Base-by-base conservation (phyloP, 2,888 invertebrate genomes). In the Drosophila nigritarsus region DNA sequence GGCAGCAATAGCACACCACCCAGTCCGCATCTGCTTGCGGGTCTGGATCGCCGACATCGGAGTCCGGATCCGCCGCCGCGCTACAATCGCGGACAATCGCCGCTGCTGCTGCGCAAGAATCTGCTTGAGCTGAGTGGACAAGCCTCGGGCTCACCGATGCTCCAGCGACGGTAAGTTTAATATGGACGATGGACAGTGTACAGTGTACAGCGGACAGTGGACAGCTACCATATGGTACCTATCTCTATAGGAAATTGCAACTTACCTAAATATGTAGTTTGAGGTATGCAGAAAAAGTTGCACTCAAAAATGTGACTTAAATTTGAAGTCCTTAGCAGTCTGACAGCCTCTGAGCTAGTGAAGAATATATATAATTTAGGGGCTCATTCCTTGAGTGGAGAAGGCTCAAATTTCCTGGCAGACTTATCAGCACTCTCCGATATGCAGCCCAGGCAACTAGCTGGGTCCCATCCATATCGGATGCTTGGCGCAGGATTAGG, bases 51-150 rank as follows among this genome's bases (percentile, higher is more conserved):
- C 3, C 80, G 94, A 61, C 94, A 95, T 90, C 94, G 95, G 75
- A 95, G 95, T 86, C 95, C 95, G 30, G 95, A 95, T 92, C 95
- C 95, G 27, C 95, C 95, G 69, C 95, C 95, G 78, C 93, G 93
- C 51, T 93, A 91, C 65, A 93, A 93, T 90, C 92, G 93, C 15
- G 93, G 93, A 0, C 93, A 93, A 63, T 93, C 93, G 51, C 95
- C 95, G 27, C 92, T 95, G 73, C 92, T 95, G 58, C 81, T 95
- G 74, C 93, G 95, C 65, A 94, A 95, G 83, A 95, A 94, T 92
- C 93, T 95, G 84, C 91, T 95, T 32, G 95, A 95, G 87, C 71
- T 93, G 40, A 90, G 91, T 67, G 93, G 93, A 32, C 92, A 92
- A 79, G 86, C 91, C 45, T 80, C 93, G 34, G 94, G 94, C 49